Evolutionary conservation across 2,888 invertebrate genomes (phyloP), one percentile per base, ranked within the genome.

Genomic region (Meteorus cinctellus): DNA sequence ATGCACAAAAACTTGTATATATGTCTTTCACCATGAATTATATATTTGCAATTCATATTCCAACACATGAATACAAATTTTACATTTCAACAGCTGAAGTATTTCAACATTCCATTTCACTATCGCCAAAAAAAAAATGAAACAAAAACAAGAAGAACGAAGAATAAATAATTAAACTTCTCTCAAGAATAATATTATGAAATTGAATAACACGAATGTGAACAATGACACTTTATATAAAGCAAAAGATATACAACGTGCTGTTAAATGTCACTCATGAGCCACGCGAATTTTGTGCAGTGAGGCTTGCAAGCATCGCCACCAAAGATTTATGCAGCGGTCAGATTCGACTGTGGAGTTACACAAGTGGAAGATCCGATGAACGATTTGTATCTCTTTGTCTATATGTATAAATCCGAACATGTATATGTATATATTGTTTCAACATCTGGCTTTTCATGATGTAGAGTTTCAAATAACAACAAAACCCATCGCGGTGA

Each of bases 291-390:
- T 36, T 14, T 19, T 65, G 24, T 55, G 55, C 55, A 55, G 4
- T 55, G 24, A 55, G 4, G 55, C 19, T 55, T 55, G 55, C 19
- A 55, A 55, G 55, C 19, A 8, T 55, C 19, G 10, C 8, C 19
- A 6, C 29, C 45, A 24, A 72, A 72, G 71, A 72, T 72, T 72
- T 72, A 72, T 72, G 48, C 48, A 31, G 55, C 19, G 19, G n/a
- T 55, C 55, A 55, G n/a, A 55, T 55, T 5, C 19, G 4, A 6
- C n/a, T 48, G 19, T 55, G 55, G n/a, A 55, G 2, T n/a, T n/a
- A 19, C 6, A 24, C 55, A 55, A 55, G 19, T 55, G 55, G 10
- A 55, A 55, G 55, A 55, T 55, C 24, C 55, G 8, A 55, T 19
- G 10, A n/a, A 19, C 19, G 24, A 55, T 48, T n/a, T 48, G 5